phyloP scores from a whole-genome alignment of 2,113 vertebrate species.

The Aphelocoma coerulescens region DNA sequence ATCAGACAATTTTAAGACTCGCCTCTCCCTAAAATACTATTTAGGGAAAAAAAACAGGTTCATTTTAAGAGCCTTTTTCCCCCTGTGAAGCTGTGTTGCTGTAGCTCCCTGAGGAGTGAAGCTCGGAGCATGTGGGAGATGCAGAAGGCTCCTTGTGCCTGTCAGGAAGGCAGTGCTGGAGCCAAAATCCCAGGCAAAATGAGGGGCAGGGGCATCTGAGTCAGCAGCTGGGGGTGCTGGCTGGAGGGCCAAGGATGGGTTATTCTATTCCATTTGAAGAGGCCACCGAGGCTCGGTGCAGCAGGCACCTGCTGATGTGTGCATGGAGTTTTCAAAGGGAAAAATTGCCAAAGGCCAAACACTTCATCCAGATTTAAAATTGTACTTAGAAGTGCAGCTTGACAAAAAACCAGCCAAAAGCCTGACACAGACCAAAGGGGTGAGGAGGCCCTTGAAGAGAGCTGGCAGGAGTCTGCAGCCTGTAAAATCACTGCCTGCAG shows the following conservation, averaged over 20 bases:
- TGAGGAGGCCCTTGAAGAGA: not conserved
- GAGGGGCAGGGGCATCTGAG: not conserved
- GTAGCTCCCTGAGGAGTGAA: not conserved
- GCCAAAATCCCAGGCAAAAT: not conserved
- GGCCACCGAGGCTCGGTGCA: not conserved
- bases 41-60: not conserved
- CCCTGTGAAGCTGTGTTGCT: not conserved
- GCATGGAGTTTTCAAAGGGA: not conserved
- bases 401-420: not conserved
- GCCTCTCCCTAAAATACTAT: not conserved
- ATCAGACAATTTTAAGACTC: not conserved
- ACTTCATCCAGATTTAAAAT: not conserved
- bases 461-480: not conserved
- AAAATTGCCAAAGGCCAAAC: not conserved
- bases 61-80: not conserved
- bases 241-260: not conserved
- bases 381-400: not conserved
- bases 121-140: rapidly evolving
- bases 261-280: not conserved
- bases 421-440: slow-evolving; percentile 10
- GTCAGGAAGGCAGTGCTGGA: rapidly evolving
- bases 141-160: not conserved
- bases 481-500: not conserved
- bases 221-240: not conserved
- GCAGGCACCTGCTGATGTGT: not conserved